phyloP scores from a whole-genome alignment of 92 coral and sea anemone species.

The Zoanthus solanderi region DNA sequence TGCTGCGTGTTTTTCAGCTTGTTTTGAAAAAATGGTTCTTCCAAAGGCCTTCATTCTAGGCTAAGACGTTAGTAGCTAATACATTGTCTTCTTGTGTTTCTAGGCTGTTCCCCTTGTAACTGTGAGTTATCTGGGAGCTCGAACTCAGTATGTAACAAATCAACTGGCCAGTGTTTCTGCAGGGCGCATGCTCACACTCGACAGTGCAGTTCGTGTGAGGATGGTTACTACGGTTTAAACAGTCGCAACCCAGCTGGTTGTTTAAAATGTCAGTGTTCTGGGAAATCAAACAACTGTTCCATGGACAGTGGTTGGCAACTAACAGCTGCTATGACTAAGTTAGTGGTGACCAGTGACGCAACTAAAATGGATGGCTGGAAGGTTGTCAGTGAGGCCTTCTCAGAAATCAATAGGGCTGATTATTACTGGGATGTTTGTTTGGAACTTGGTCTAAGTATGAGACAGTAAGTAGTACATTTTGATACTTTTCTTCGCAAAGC shows the following conservation, averaged over 20 bases:
- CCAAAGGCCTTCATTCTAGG: no score
- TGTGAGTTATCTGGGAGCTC: slow-evolving; percentile 84
- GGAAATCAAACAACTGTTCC: slow-evolving; percentile 72
- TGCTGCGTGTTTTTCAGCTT: no score
- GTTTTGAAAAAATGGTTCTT: no score
- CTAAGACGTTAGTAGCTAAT: no score
- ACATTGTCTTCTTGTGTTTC: not conserved
- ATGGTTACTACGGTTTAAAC: slow-evolving; percentile 81
- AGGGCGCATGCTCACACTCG: slow-evolving; percentile 63
- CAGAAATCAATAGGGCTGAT: not conserved
- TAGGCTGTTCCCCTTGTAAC: slow-evolving; percentile 87
- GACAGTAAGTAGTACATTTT: not conserved
- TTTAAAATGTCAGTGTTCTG: slow-evolving; percentile 92
- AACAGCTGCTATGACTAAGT: slow-evolving; percentile 34
- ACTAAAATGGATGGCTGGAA: slow-evolving; percentile 73
- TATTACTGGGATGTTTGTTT: slow-evolving; percentile 1
- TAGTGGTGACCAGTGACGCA: slow-evolving; percentile 12
- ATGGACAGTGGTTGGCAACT: slow-evolving; percentile 68
- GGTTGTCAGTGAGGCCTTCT: slow-evolving; percentile 47
- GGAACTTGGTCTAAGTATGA: not conserved
- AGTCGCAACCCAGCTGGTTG: slow-evolving; percentile 84
- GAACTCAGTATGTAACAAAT: slow-evolving; percentile 73
- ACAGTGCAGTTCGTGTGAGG: slow-evolving; percentile 76
- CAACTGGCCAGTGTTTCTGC: slow-evolving; percentile 87
- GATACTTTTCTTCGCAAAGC: not conserved